Evolutionary conservation across 2,797 vertebrate species (phyloP), one percentile per base, ranked within the genome.

Genomic region (Fistularia tabacaria): DNA sequence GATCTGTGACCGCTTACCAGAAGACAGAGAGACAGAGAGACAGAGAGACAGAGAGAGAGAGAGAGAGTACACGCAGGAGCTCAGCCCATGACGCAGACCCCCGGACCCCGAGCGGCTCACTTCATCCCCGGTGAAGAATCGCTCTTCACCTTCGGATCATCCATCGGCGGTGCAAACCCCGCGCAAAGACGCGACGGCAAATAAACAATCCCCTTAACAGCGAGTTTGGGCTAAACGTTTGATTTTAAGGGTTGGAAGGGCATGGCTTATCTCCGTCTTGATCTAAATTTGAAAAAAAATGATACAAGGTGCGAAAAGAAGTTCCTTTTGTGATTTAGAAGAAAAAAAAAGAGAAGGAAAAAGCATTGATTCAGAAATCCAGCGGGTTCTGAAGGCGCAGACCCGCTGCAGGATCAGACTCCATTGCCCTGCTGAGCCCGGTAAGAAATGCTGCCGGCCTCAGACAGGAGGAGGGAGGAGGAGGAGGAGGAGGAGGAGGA

Each of bases 21-120:
- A 25, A 25, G 5, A 25, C 25, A 25, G 25, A 25, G 5, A 25
- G 25, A 25, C 25, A 25, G 25, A 25, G 25, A 25, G 25, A 25
- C 2, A 25, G 25, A 25, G 25, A 25, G 25, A 25, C 2, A 25
- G 25, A 25, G 25, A 25, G 25, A 25, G 25, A 25, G 25, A 25
- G 25, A 25, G 25, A 64, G 40, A 73, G 57, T 68, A 60, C 15
- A 47, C 54, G 1, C 71, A 59, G 62, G 78, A 76, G 79, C 83
- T 90, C 88, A 90, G 86, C 88, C 88, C 88, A 88, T 88, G 81
- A 85, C 85, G 74, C 73, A 82, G 56, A 69, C 49, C 59, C 72
- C 73, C 54, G 78, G 78, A 76, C 25, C 59, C 56, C 36, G 68
- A 62, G 66, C 57, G 10, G 49, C 53, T 76, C 73, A 46, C 45